Base-by-base conservation (phyloP, 2,888 invertebrate species). In the Ochropacha duplaris region DNA sequence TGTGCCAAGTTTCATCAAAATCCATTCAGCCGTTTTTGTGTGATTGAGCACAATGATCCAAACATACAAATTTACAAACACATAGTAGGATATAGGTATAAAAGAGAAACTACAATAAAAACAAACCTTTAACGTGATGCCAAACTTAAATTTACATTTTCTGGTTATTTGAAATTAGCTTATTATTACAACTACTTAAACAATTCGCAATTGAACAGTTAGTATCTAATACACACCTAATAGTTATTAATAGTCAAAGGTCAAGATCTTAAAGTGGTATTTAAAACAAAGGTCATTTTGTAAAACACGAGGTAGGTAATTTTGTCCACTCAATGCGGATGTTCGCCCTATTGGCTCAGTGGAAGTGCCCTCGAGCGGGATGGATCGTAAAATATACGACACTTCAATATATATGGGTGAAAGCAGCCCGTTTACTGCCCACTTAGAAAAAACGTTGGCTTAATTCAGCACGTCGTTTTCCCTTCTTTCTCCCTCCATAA, bases 371-470 rank as follows among this genome's bases (percentile, higher is more conserved):
- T 87, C 81, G 70, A 83, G 80, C 84, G 81, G 76, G 81, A 86
- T 83, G 86, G 88, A 84, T 86, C 91, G 87, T 91, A 90, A 91
- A 91, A 91, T 90, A 90, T 90, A 89, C 84, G 88, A 87, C 83
- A 86, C 88, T 90, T 84, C 87, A 88, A 87, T 83, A 88, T 87
- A 87, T 86, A 87, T 80, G 86, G 86, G 78, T 77, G 79, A 81
- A 84, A 84, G 82, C 79, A 80, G 82, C 75, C 80, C 87, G 82
- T 89, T 90, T 88, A 90, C 83, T 84, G 86, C 85, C 89, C 90
- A 90, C 90, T 91, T 88, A 86, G 84, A 88, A 90, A 90, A 91
- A 90, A 91, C 85, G 87, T 88, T 85, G 86, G 87, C 86, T 89
- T 90, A 89, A 92, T 90, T 88, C 88, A 88, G 83, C 83, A 84